Evolutionary conservation across 2,888 invertebrate species (phyloP).

Genomic region (Agapostemon virescens): DNA sequence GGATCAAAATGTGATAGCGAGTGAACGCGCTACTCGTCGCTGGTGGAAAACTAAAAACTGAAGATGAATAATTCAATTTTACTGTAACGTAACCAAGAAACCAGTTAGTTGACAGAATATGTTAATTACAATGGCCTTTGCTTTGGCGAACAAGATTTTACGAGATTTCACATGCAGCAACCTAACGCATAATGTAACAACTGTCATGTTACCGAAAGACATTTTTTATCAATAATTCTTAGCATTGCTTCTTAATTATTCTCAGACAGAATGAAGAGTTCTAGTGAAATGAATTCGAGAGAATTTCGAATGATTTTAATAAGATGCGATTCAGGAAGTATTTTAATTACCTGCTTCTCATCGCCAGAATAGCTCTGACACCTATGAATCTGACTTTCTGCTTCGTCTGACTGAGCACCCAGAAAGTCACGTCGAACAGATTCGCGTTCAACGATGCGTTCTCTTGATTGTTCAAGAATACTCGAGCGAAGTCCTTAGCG

Average conservation of each 20-base stretch:
- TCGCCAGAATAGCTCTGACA: constrained; percentile 94
- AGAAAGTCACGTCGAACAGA: constrained; percentile 93
- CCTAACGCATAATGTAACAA: too few species aligned
- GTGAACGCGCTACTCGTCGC: too few species aligned
- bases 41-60: too few species aligned
- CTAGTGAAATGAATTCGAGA: neutral
- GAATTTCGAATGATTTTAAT: neutral
- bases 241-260: neutral
- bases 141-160: too few species aligned
- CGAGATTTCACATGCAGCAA: too few species aligned
- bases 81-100: too few species aligned
- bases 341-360: constrained; percentile 88
- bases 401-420: constrained; percentile 93
- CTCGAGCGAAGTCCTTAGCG: constrained; percentile 94
- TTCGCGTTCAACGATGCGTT: constrained; percentile 90
- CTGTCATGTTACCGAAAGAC: too few species aligned
- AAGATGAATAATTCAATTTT: too few species aligned
- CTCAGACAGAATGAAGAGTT: neutral
- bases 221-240: neutral
- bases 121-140: too few species aligned
- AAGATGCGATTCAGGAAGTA: neutral
- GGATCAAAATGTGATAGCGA: too few species aligned
- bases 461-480: constrained; percentile 92
- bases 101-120: too few species aligned
- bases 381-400: constrained; percentile 95